Base-by-base conservation (phyloP, 1,140 invertebrate genomes). In the Globodera ellingtonae region DNA sequence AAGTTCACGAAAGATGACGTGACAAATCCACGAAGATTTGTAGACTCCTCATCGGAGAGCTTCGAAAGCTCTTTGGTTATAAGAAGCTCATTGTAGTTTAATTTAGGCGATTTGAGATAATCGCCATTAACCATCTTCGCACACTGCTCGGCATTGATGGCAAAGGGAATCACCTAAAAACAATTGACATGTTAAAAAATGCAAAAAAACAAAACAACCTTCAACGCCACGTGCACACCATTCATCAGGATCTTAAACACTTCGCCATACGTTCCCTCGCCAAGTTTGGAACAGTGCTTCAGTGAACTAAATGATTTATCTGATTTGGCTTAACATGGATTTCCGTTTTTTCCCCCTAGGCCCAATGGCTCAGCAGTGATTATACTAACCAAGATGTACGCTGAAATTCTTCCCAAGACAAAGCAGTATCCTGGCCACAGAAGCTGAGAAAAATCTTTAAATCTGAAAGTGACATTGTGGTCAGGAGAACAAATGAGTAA, bases 1-100 rank as follows among this genome's bases (percentile, higher is more conserved):
- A 81, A 50, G 18, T 52, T 62, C 6, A 81, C 62, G 46, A 81
- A 81, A 6, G 65, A 62, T 9, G 80, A 66, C 10, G 78, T 72
- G 8, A 70, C 46, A 69, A 46, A 81, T n/a, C 78, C 74, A 13
- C 15, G 5, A 44, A 44, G 18, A 47, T 3, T 21, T 5, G 35
- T 52, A 18, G 21, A 7, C 67, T 6, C 44, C 15, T 50, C 69
- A 13, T 56, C 46, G 3, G 18, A 24, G 5, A 81, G 67, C n/a
- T 71, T 15, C 15, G 80, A 81, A 0, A 81, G 67, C 18, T 81
- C 18, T 3, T 62, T 69, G 9, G 80, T 80, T 8, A 81, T 81
- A 1, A 81, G 67, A 9, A 81, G n/a, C 72, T 81, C 80, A 9
- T 50, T 46, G 35, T 8, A 73, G 6, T 62, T 79, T 5, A 65